A percentile compares a stretch with the other conserved stretches of the same genome.
These are phyloP conservation scores for Clytia hemisphaerica DNA, from an alignment of 30 jellyfish, hydroid and myxozoan genomes.

Conservation along the genomic window DNA sequence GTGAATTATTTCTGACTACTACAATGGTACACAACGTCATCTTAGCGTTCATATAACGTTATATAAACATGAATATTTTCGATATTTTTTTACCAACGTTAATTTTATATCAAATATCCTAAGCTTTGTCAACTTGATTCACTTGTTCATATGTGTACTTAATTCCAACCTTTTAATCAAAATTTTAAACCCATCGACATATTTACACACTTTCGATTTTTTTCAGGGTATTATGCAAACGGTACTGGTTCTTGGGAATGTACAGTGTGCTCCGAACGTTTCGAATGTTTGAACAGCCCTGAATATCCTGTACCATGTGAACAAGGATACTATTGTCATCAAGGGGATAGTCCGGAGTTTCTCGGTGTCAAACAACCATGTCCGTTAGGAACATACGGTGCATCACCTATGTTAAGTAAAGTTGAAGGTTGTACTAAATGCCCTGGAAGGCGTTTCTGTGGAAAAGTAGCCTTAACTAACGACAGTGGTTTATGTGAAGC, in stretches of 20 bases:
- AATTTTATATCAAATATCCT: neutral
- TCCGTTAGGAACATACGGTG: constrained; percentile 88
- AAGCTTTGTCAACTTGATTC: neutral
- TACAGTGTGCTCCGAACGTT: constrained; percentile 90
- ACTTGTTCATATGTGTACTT: neutral
- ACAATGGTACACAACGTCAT: too few relatives aligned
- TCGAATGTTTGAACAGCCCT: constrained; percentile 65
- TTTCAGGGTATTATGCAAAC: constrained; percentile 20
- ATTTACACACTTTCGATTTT: neutral
- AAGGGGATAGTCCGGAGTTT: constrained; percentile 53
- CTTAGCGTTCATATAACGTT: too few relatives aligned
- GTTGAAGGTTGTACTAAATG: constrained; percentile 67
- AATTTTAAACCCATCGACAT: neutral
- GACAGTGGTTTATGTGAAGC: constrained; percentile 94
- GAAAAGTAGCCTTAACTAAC: constrained; percentile 22
- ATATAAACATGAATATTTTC: too few relatives aligned
- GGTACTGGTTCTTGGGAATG: constrained; percentile 73
- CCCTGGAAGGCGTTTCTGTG: constrained; percentile 84
- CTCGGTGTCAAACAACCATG: constrained; percentile 63
- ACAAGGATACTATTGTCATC: constrained; percentile 87
- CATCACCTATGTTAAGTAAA: constrained; percentile 41
- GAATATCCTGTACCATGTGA: constrained; percentile 69
- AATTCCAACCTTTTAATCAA: neutral
- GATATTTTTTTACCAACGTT: neutral
- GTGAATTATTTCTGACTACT: too few relatives aligned